Percentiles rank a stretch among this genome's conserved stretches.
Evolutionary conservation across 2,113 vertebrate species (phyloP).

Genomic region (Dendrocopos noguchii): DNA sequence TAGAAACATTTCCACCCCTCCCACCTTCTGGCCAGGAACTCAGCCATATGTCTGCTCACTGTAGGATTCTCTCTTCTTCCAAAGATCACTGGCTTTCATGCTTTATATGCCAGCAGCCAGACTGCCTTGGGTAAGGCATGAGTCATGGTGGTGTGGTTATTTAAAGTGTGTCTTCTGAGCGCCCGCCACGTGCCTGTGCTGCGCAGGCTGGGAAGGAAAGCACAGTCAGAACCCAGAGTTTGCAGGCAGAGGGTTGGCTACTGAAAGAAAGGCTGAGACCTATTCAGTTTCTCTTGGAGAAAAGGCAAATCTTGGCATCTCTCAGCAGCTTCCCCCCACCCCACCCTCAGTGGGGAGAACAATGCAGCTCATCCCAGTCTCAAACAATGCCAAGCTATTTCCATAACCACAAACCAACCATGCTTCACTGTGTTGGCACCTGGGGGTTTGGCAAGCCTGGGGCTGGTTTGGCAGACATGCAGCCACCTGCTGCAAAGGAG

Average conservation of each 20-base stretch:
- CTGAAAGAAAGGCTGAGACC: neutral
- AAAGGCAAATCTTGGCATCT: neutral
- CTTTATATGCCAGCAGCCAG: constrained; percentile 39
- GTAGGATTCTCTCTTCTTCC: constrained; percentile 30
- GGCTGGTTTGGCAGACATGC: neutral
- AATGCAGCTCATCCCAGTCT: neutral
- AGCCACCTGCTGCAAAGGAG: neutral
- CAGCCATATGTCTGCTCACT: constrained; percentile 52
- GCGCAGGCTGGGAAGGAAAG: neutral
- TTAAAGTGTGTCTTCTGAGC: constrained; percentile 54
- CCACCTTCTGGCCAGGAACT: constrained; percentile 54
- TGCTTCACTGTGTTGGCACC: neutral
- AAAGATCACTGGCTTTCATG: constrained; percentile 31
- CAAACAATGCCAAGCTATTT: neutral
- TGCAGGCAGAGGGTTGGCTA: accelerated
- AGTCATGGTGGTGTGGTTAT: constrained; percentile 45
- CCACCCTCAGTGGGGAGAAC: neutral
- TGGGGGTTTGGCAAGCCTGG: accelerated
- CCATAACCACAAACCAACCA: neutral
- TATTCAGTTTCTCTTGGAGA: neutral
- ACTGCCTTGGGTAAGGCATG: constrained; percentile 42
- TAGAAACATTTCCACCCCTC: neutral
- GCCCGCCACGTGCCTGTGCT: constrained; percentile 11
- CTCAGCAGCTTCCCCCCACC: neutral
- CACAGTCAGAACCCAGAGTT: neutral